Conservation (phyloP, 92 coral and sea anemone species). For the Porites divaricata region DNA sequence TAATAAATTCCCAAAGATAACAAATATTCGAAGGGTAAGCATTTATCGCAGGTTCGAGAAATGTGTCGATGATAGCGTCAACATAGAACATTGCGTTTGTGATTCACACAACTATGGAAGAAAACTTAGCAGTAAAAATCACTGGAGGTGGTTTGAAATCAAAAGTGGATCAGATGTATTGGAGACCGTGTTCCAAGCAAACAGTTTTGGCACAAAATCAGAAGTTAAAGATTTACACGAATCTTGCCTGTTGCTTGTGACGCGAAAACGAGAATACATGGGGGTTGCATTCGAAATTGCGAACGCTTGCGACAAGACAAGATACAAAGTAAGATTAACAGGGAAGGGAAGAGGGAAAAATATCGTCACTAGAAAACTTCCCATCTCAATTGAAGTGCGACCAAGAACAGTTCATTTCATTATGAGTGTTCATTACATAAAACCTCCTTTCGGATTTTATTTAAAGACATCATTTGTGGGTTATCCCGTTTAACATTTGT, state of each 20-base stretch:
- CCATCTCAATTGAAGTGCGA: constrained; percentile 51
- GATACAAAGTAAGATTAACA: constrained; percentile 63
- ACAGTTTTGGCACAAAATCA: constrained; percentile 75
- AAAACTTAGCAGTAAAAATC: constrained; percentile 25
- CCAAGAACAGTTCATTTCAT: constrained; percentile 81
- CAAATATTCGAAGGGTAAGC: constrained; percentile 77
- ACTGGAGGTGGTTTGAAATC: constrained; percentile 69
- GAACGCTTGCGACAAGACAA: constrained; percentile 71
- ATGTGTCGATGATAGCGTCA: constrained; percentile 80
- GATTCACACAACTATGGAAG: constrained; percentile 59
- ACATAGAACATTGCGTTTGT: constrained; percentile 81
- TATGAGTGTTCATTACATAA: constrained; percentile 72
- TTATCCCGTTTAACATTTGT: neutral
- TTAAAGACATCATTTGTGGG: constrained; percentile 75
- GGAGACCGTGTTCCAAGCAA: constrained; percentile 59
- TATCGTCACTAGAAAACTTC: constrained; percentile 63
- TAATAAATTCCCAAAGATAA: constrained; percentile 47
- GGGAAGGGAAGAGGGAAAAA: constrained; percentile 76
- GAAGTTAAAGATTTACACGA: constrained; percentile 78
- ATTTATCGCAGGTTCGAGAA: constrained; percentile 83
- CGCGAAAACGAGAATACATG: constrained; percentile 71
- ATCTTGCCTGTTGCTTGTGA: constrained; percentile 75
- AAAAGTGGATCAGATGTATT: constrained; percentile 61
- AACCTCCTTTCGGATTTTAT: constrained; percentile 70
- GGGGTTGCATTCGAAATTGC: constrained; percentile 76